Evolutionary conservation across 1,140 invertebrate species (phyloP).

Genomic region (Papilio dardanus): DNA sequence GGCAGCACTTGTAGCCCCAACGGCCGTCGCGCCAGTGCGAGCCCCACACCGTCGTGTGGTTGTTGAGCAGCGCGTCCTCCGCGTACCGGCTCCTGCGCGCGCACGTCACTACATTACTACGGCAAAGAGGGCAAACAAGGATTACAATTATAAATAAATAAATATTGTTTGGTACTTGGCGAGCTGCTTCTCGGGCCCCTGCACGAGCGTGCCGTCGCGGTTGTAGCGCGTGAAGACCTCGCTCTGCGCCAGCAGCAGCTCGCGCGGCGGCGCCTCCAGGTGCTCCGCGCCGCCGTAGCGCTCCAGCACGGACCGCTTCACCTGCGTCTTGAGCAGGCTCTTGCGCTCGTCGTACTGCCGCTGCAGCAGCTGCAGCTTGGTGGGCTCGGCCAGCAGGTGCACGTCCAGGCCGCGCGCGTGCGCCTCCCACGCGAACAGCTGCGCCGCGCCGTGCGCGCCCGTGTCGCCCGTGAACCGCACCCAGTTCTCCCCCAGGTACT

Average conservation of each 20-base stretch:
- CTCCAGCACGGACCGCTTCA: conserved; percentile 90
- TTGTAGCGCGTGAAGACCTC: conserved; percentile 99
- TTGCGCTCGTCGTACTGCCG: conserved; percentile 96
- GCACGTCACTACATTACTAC: not conserved
- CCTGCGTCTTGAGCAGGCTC: conserved; percentile 91
- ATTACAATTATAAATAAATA: too few species aligned
- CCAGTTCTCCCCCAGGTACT: conserved; percentile 98
- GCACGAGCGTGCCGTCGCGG: conserved; percentile 92
- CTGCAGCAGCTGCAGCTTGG: conserved; percentile 96
- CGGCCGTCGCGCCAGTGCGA: conserved; percentile 95
- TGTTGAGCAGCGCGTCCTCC: conserved; percentile 96
- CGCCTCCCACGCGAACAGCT: conserved; percentile 99
- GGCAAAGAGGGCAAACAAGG: not conserved
- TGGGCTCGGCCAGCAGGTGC: conserved; percentile 98
- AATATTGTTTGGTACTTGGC: conserved; percentile 85
- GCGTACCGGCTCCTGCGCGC: conserved; percentile 90
- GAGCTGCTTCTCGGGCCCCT: conserved; percentile 93
- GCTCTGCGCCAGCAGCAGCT: conserved; percentile 95
- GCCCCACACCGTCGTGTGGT: conserved; percentile 97
- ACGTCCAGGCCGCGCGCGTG: conserved; percentile 97
- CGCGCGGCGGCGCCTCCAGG: conserved; percentile 91
- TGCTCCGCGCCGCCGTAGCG: conserved; percentile 97
- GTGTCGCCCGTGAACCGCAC: conserved; percentile 97
- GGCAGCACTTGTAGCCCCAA: conserved; percentile 99
- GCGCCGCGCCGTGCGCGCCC: conserved; percentile 92